Evolutionary conservation across 1,140 invertebrate genomes (phyloP), one percentile per base, ranked within the genome.

Genomic region (Rhagoletis pomonella): DNA sequence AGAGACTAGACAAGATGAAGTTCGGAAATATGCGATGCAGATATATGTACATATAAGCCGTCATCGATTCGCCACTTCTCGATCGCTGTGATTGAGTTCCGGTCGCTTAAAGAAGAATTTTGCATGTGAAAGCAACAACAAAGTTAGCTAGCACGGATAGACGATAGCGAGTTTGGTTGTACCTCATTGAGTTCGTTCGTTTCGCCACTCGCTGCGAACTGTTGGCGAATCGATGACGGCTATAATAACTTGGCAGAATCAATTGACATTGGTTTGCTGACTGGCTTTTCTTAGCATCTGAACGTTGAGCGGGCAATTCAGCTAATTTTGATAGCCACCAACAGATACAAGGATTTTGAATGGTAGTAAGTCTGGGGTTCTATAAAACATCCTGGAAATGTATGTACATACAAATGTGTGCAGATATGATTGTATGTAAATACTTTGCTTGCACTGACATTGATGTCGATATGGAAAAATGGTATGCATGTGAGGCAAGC

Each of bases 221-320:
- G 29, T 29, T 12, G n/a, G 2, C 67, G 12, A 4, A 73, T 17
- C 3, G 67, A 4, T 19, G 73, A n/a, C 0, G 44, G 73, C 73
- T 55, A 81, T 81, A 81, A 81, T 81, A 81, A 81, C 55, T 81
- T 81, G 14, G 44, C n/a, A 55, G 73, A 42, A 81, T n/a, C 47
- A 17, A 29, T 29, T 81, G 73, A 55, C 6, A 7, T 10, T 6
- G 73, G 19, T 81, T 81, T 50, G 47, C 47, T n/a, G 47, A 55
- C 44, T 47, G 19, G n/a, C 50, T 55, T 4, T 9, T n/a, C 73
- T n/a, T 17, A 81, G 9, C 73, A 81, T 7, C 50, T 29, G 10
- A 55, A 55, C 47, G 2, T 14, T 19, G 73, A 55, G 73, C 73
- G 19, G 47, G 47, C 44, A 81, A 55, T 81, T 9, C 50, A 81